Percentiles rank a stretch among this genome's conserved stretches.
Evolutionary conservation across 2,113 vertebrate genomes (phyloP).

Genomic region (Macheiramphus alcinus): DNA sequence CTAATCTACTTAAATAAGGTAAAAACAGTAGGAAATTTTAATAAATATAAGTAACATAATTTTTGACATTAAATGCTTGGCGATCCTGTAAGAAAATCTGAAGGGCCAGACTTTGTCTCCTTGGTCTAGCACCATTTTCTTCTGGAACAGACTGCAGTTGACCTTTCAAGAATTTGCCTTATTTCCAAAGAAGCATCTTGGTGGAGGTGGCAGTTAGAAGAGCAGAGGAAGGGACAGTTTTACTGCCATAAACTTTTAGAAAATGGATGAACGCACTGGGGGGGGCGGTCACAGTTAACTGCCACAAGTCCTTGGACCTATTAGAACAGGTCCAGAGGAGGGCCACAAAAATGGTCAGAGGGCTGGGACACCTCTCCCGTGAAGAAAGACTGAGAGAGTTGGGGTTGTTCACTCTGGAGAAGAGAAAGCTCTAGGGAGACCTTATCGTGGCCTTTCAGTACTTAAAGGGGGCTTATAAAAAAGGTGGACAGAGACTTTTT

Average conservation of each 20-base stretch:
- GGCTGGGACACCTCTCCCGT: neutral
- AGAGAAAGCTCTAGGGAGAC: neutral
- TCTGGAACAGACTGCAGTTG: neutral
- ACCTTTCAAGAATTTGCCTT: neutral
- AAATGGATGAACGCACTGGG: neutral
- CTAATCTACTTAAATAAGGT: neutral
- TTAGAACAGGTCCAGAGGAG: neutral
- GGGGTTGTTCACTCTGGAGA: neutral
- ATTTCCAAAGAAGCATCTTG: neutral
- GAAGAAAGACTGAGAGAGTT: neutral
- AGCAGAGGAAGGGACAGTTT: neutral
- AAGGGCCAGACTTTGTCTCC: neutral
- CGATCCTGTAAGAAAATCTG: neutral
- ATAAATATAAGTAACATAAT: neutral
- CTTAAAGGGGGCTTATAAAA: neutral
- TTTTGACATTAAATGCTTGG: neutral
- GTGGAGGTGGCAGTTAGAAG: neutral
- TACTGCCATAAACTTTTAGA: neutral
- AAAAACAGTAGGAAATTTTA: neutral
- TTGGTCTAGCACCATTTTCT: neutral
- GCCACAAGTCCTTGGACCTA: neutral
- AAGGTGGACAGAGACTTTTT: neutral
- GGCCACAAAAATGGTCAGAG: neutral
- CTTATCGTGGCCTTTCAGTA: neutral
- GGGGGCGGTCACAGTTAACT: neutral